Evolutionary conservation across 2,113 vertebrate genomes (phyloP).

Genomic region (Thryonomys swinderianus): DNA sequence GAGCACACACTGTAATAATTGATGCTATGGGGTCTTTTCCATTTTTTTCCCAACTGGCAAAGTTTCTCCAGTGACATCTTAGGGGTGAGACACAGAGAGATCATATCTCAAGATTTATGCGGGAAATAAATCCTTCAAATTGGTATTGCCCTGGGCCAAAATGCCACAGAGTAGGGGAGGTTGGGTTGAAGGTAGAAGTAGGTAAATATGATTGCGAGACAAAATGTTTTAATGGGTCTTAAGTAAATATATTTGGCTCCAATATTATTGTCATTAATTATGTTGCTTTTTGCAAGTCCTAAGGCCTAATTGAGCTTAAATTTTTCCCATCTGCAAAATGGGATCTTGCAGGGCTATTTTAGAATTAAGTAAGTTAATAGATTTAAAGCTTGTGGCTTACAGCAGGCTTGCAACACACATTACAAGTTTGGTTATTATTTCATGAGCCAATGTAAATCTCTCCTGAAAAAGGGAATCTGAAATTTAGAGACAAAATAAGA

Average conservation of each 20-base stretch:
- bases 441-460: neutral
- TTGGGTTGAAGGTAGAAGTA: neutral
- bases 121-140: constrained; percentile 39
- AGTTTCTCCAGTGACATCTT: constrained; percentile 17
- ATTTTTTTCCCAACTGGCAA: constrained; percentile 66
- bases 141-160: neutral
- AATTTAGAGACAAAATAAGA: constrained; percentile 13
- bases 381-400: neutral
- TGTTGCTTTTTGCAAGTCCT: neutral
- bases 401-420: neutral
- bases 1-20: constrained; percentile 58
- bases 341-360: neutral
- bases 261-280: neutral
- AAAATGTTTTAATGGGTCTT: neutral
- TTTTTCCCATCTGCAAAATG: constrained; percentile 20
- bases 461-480: neutral
- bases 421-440: neutral
- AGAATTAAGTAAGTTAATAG: neutral
- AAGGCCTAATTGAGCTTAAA: neutral
- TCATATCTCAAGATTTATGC: constrained; percentile 8
- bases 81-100: constrained; percentile 38
- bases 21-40: constrained; percentile 40
- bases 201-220: neutral
- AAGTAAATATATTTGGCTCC: neutral
- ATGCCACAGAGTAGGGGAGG: neutral